Percentiles rank a stretch among this genome's conserved stretches.
Conservation (phyloP, 2,888 invertebrate species). For the Conchocele bisecta region DNA sequence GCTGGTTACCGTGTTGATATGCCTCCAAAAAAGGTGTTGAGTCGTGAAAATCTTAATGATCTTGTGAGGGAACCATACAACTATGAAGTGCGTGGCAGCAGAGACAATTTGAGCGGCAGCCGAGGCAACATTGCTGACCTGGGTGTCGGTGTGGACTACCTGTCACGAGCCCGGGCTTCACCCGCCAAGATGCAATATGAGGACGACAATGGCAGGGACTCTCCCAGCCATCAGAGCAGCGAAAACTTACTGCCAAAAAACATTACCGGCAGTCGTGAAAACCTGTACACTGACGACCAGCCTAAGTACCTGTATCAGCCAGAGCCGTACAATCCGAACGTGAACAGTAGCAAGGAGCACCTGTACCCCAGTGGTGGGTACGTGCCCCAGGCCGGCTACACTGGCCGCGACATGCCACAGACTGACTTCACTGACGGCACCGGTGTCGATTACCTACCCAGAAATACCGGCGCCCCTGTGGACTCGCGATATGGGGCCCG, state of each 20-base stretch:
- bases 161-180: constrained; percentile 25
- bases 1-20: constrained; percentile 37
- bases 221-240: constrained; percentile 50
- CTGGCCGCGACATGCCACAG: constrained; percentile 46
- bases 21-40: constrained; percentile 45
- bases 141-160: constrained; percentile 42
- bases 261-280: constrained; percentile 19
- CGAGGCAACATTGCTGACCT: constrained; percentile 8
- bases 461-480: constrained; percentile 41
- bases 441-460: constrained; percentile 51
- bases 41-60: constrained; percentile 47
- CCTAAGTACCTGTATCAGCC: constrained; percentile 12
- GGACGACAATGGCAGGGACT: constrained; percentile 44
- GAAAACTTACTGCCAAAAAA: constrained; percentile 50
- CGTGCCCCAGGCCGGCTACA: constrained; percentile 30
- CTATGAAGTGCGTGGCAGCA: constrained; percentile 18
- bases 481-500: constrained; percentile 19
- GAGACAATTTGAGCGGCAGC: constrained; percentile 28
- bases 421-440: constrained; percentile 45
- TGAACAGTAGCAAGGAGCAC: constrained; percentile 31
- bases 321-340: constrained; percentile 20
- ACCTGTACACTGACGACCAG: background rate
- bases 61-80: constrained; percentile 21
- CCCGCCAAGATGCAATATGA: background rate
- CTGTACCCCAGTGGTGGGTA: constrained; percentile 23